phyloP scores from a whole-genome alignment of 1,140 invertebrate species.

The Melipona quadrifasciata region DNA sequence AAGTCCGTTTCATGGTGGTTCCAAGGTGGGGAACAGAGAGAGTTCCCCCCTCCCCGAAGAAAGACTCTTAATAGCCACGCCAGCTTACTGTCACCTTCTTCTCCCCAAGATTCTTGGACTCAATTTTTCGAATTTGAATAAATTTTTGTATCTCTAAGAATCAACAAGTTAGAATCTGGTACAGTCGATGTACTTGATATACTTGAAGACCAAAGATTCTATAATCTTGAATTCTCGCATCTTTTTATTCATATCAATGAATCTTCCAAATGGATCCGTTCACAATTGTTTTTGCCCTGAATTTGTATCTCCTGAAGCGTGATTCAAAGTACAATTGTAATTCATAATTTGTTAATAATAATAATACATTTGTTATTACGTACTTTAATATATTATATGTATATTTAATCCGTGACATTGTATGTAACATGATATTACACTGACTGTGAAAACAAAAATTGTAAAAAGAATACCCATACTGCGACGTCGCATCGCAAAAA shows the following conservation, averaged over 20 bases:
- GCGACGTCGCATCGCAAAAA: too few relatives aligned
- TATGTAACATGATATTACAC: too few relatives aligned
- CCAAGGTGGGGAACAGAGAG: slow-evolving; percentile 36
- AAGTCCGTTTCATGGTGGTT: background rate
- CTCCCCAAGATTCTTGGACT: background rate
- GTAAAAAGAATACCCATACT: too few relatives aligned
- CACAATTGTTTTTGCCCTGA: too few relatives aligned
- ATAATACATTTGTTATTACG: too few relatives aligned
- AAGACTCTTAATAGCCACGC: slow-evolving; percentile 28
- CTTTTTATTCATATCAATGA: background rate
- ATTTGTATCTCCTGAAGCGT: too few relatives aligned
- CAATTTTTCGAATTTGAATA: background rate
- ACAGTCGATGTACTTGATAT: background rate
- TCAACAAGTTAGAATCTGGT: background rate
- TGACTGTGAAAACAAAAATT: too few relatives aligned
- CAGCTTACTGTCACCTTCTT: background rate
- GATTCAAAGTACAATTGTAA: too few relatives aligned
- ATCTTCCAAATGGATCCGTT: background rate
- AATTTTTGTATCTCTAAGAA: background rate
- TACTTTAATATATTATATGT: too few relatives aligned
- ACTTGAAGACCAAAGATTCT: background rate
- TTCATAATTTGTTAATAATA: too few relatives aligned
- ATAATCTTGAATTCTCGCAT: background rate
- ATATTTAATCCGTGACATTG: too few relatives aligned
- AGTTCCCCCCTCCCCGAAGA: slow-evolving; percentile 4